phyloP scores from a whole-genome alignment of 2,113 vertebrate genomes.

The Oreochromis niloticus region DNA sequence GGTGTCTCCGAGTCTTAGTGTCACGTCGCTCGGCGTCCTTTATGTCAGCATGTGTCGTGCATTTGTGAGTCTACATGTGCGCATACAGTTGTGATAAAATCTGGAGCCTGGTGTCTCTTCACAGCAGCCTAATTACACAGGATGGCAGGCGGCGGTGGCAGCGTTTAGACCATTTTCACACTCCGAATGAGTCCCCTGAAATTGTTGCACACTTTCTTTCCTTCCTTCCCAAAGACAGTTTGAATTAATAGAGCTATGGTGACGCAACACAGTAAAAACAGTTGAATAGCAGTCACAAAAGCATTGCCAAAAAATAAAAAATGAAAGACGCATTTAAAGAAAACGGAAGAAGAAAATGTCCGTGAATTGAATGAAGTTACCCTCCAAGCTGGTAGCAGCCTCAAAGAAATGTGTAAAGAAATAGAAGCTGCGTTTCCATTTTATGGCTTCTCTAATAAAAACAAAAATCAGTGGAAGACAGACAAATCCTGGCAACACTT shows the following conservation, averaged over 20 bases:
- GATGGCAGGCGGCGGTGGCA: slow-evolving; percentile 19
- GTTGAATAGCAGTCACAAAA: neutral
- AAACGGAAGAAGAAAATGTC: neutral
- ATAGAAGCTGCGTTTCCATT: neutral
- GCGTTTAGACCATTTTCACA: slow-evolving; percentile 30
- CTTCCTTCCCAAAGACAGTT: neutral
- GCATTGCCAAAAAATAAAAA: neutral
- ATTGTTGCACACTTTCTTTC: neutral
- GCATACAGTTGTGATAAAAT: neutral
- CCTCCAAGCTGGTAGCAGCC: neutral
- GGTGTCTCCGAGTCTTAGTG: neutral
- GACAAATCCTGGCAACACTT: neutral
- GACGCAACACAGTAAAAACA: neutral
- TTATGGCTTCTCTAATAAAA: neutral
- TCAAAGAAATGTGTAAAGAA: neutral
- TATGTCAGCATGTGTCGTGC: neutral
- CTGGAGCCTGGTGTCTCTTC: slow-evolving; percentile 15
- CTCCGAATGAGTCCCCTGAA: slow-evolving; percentile 15
- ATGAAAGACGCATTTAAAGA: neutral
- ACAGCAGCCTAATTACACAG: slow-evolving; percentile 40
- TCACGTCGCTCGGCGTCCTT: neutral
- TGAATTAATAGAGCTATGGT: neutral
- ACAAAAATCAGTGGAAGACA: neutral
- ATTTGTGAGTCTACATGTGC: neutral
- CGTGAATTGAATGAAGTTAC: neutral